Conservation (phyloP, 2,113 vertebrate genomes). For the Rhea pennata region DNA sequence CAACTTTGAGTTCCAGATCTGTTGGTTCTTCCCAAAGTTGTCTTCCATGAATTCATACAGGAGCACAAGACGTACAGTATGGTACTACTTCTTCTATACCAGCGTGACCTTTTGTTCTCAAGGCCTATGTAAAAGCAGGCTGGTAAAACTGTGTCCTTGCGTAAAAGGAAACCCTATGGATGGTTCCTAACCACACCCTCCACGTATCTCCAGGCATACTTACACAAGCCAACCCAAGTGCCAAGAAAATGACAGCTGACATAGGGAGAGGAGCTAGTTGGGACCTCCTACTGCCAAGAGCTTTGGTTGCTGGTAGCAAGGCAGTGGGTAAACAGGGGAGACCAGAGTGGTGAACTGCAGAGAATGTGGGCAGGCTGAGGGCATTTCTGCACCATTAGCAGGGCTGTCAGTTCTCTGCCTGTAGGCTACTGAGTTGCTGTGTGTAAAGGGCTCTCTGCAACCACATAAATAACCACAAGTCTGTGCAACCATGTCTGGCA, state of each 20-base stretch:
- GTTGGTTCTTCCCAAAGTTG: background rate
- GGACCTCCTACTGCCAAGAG: background rate
- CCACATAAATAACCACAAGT: background rate
- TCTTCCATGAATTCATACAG: background rate
- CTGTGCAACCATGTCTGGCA: background rate
- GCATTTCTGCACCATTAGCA: background rate
- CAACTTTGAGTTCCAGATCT: background rate
- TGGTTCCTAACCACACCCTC: background rate
- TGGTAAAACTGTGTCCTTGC: background rate
- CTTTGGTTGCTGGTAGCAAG: rapidly evolving
- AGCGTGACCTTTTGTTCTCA: background rate
- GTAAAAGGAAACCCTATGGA: background rate
- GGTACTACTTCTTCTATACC: background rate
- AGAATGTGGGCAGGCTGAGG: background rate
- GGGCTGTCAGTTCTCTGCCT: background rate
- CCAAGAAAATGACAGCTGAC: background rate
- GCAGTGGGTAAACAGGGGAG: background rate
- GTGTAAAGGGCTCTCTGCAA: background rate
- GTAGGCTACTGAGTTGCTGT: background rate
- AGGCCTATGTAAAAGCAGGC: background rate
- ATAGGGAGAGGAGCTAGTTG: background rate
- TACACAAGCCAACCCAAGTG: background rate
- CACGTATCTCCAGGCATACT: background rate
- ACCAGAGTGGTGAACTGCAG: background rate
- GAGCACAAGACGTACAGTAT: background rate